phyloP scores from a whole-genome alignment of 2,113 vertebrate species.

The Prinia subflava region DNA sequence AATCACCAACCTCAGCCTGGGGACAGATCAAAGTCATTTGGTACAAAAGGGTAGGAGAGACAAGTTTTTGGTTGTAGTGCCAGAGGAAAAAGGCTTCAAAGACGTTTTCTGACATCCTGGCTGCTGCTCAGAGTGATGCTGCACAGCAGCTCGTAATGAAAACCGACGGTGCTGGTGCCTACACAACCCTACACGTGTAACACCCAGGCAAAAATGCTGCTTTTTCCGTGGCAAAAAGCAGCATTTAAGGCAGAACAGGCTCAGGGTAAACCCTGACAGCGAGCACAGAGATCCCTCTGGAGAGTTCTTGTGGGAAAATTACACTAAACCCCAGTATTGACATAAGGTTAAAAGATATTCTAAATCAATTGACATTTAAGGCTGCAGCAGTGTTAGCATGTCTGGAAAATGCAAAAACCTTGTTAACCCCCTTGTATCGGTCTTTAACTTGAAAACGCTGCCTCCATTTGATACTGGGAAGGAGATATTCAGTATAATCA shows the following conservation, averaged over 20 bases:
- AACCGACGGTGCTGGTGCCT: background rate
- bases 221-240: too few species aligned
- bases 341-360: constrained; percentile 46
- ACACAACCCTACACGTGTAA: background rate
- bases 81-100: background rate
- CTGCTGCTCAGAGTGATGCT: background rate
- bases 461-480: background rate
- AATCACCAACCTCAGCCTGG: background rate
- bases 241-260: background rate
- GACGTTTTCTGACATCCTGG: background rate
- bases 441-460: background rate
- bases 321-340: constrained; percentile 53
- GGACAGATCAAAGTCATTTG: background rate
- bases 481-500: background rate
- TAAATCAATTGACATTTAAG: constrained; percentile 67
- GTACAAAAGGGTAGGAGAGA: accelerated
- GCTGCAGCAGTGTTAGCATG: background rate
- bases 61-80: background rate
- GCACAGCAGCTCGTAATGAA: background rate
- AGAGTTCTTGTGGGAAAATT: constrained; percentile 28
- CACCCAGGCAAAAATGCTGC: too few species aligned
- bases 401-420: constrained; percentile 38
- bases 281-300: background rate
- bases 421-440: background rate
- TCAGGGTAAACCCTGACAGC: background rate